phyloP scores from a whole-genome alignment of 2,888 invertebrate species.

The Venusia cambrica region DNA sequence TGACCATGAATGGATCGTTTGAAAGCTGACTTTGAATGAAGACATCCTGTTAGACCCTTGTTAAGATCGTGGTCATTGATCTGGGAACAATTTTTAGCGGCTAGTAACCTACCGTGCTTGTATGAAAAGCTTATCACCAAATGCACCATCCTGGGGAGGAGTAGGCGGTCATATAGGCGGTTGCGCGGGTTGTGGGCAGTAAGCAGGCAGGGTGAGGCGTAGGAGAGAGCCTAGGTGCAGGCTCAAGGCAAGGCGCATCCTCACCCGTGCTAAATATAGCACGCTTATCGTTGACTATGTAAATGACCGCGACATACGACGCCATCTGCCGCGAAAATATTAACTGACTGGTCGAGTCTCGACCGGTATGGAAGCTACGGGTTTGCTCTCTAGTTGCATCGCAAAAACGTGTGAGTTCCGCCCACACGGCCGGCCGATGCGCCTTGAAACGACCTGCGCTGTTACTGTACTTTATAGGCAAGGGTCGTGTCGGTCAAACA shows the following conservation, averaged over 20 bases:
- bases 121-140: background rate
- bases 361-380: constrained; percentile 52
- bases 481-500: too few species aligned
- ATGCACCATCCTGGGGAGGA: too few species aligned
- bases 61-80: background rate
- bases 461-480: constrained; percentile 16
- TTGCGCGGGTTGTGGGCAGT: constrained; percentile 4
- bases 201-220: constrained; percentile 35
- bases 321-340: constrained; percentile 73
- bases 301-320: constrained; percentile 75
- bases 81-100: background rate
- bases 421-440: constrained; percentile 39
- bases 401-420: constrained; percentile 69
- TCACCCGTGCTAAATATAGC: constrained; percentile 73
- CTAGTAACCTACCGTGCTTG: background rate
- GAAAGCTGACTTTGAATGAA: constrained; percentile 15
- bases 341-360: constrained; percentile 54
- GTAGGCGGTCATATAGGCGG: too few species aligned
- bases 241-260: constrained; percentile 51
- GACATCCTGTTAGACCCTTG: constrained; percentile 15
- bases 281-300: constrained; percentile 76
- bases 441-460: constrained; percentile 10
- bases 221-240: constrained; percentile 52
- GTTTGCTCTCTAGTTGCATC: constrained; percentile 51
- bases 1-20: constrained; percentile 19